Evolutionary conservation across 2,888 invertebrate species (phyloP).

Genomic region (Pemphredon lugubris): DNA sequence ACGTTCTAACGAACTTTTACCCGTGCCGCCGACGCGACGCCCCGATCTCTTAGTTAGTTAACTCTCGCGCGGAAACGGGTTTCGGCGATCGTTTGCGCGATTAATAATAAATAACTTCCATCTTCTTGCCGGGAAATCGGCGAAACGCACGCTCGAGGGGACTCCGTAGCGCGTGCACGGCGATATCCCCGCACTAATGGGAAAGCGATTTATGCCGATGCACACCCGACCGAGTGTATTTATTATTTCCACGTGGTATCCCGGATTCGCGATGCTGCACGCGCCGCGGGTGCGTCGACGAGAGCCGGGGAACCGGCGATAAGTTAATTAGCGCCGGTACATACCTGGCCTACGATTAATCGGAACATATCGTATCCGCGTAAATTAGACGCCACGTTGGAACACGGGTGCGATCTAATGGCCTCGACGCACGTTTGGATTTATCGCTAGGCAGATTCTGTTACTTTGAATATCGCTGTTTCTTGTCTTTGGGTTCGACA

Average conservation of each 20-base stretch:
- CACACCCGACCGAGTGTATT: conserved; percentile 22
- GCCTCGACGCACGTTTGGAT: conserved; percentile 7
- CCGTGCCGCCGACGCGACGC: too few relatives aligned
- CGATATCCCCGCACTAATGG: conserved; percentile 37
- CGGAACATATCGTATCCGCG: conserved; percentile 37
- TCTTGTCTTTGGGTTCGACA: neutral
- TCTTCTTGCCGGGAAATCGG: conserved; percentile 46
- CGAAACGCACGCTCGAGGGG: conserved; percentile 44
- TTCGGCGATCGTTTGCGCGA: conserved; percentile 17
- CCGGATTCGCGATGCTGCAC: conserved; percentile 12
- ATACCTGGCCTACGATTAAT: conserved; percentile 53
- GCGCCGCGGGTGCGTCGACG: conserved; percentile 35
- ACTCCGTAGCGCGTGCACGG: conserved; percentile 43
- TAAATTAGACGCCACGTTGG: conserved; percentile 48
- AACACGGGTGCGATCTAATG: conserved; percentile 24
- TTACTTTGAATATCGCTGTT: neutral
- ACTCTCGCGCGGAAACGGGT: conserved; percentile 28
- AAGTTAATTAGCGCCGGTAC: conserved; percentile 54
- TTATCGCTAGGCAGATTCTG: conserved; percentile 4
- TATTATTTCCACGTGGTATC: conserved; percentile 33
- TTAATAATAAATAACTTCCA: conserved; percentile 35
- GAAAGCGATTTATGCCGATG: conserved; percentile 47
- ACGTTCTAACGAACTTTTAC: too few relatives aligned
- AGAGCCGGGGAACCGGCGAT: conserved; percentile 24
- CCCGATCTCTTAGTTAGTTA: too few relatives aligned